Percentiles rank a stretch among this genome's conserved stretches.
Conservation (phyloP, 1,140 invertebrate genomes). For the Agrilus planipennis region DNA sequence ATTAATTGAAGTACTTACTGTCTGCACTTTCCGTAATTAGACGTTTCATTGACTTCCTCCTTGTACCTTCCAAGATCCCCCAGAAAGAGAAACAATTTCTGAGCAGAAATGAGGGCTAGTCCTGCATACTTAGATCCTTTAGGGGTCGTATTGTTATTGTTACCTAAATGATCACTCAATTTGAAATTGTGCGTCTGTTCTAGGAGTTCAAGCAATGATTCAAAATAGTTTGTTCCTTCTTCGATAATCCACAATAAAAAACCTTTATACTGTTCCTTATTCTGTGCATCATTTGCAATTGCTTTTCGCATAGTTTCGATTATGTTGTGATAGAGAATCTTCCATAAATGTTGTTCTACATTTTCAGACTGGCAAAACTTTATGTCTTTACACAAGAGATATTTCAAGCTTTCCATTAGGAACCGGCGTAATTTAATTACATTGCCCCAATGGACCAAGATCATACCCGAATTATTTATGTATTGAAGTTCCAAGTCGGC, state of each 20-base stretch:
- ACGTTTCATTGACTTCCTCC: slow-evolving; percentile 69
- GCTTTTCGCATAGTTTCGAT: slow-evolving; percentile 69
- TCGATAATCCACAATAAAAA: slow-evolving; percentile 63
- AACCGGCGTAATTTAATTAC: slow-evolving; percentile 39
- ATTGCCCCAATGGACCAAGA: slow-evolving; percentile 38
- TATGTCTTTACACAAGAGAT: slow-evolving; percentile 65
- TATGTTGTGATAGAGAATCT: slow-evolving; percentile 81
- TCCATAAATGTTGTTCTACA: slow-evolving; percentile 85
- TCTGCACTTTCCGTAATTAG: slow-evolving; percentile 76
- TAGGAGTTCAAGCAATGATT: slow-evolving; percentile 59
- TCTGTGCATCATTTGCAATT: slow-evolving; percentile 34
- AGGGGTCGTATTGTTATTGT: slow-evolving; percentile 39
- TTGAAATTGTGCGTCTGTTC: slow-evolving; percentile 65
- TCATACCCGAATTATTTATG: slow-evolving; percentile 37
- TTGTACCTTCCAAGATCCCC: slow-evolving; percentile 86
- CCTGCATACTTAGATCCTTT: slow-evolving; percentile 56
- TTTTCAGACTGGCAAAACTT: slow-evolving; percentile 83
- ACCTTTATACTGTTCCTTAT: slow-evolving; percentile 50
- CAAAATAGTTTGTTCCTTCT: slow-evolving; percentile 68
- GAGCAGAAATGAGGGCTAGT: slow-evolving; percentile 67
- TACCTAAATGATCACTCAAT: slow-evolving; percentile 49
- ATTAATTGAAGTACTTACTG: slow-evolving; percentile 39
- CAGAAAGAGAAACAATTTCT: slow-evolving; percentile 78
- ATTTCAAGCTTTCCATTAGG: slow-evolving; percentile 61
- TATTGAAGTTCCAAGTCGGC: slow-evolving; percentile 44